Evolutionary conservation across 1,140 invertebrate species (phyloP).

Genomic region (Diachasma alloeum): DNA sequence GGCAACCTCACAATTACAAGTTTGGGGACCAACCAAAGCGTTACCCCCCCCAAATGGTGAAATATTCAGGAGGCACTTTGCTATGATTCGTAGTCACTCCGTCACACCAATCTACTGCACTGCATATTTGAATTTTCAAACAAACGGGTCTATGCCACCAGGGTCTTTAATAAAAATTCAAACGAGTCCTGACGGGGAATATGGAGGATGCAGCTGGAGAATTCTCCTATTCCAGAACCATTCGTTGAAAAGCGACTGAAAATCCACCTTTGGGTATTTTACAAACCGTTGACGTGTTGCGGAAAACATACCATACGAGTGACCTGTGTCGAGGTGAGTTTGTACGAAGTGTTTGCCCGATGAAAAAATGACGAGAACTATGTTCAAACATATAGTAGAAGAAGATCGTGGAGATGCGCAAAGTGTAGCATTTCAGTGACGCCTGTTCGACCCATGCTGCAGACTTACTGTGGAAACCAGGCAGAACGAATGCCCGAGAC

Average conservation of each 20-base stretch:
- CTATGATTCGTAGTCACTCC: background rate
- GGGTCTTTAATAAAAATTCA: slow-evolving; percentile 22
- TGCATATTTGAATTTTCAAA: slow-evolving; percentile 18
- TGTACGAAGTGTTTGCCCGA: background rate
- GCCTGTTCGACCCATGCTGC: slow-evolving; percentile 6
- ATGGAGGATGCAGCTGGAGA: background rate
- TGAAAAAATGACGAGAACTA: background rate
- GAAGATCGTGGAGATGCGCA: slow-evolving; percentile 1
- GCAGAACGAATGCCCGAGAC: slow-evolving; percentile 17
- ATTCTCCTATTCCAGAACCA: background rate
- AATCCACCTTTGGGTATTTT: background rate
- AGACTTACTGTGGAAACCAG: background rate
- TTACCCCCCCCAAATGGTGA: background rate
- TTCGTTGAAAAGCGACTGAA: background rate
- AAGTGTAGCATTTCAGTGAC: background rate
- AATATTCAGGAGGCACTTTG: slow-evolving; percentile 15
- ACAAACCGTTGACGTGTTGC: background rate
- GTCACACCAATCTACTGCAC: background rate
- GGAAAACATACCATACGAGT: background rate
- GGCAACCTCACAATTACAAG: background rate
- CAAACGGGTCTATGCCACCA: background rate
- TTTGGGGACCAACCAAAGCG: background rate
- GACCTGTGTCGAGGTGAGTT: background rate
- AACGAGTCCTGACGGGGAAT: background rate
- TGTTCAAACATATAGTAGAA: background rate